phyloP scores from a whole-genome alignment of 1,140 invertebrate species.

The Nebria ingens region DNA sequence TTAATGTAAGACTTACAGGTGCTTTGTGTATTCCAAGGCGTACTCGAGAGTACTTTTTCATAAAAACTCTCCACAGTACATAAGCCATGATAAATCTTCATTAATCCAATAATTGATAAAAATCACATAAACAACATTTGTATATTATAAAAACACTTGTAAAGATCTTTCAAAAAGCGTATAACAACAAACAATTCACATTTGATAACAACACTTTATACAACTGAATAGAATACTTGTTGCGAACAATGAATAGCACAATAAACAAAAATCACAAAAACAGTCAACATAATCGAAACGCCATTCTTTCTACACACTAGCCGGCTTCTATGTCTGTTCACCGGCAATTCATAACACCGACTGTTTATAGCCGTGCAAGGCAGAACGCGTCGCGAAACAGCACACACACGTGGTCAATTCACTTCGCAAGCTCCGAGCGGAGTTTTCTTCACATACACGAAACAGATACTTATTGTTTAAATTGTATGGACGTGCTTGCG shows the following conservation, averaged over 20 bases:
- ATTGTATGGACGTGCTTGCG: no score
- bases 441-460: neutral
- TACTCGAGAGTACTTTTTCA: conserved; percentile 23
- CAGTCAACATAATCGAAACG: no score
- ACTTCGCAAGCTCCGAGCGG: no score
- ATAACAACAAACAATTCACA: neutral
- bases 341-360: neutral
- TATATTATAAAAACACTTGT: no score
- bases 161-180: no score
- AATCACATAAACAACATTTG: no score
- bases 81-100: conserved; percentile 17
- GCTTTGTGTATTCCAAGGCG: conserved; percentile 15
- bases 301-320: no score
- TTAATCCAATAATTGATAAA: conserved; percentile 5
- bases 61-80: conserved; percentile 22
- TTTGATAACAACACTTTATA: neutral
- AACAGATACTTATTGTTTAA: no score
- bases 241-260: no score
- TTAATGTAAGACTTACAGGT: neutral
- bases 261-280: no score
- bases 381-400: neutral
- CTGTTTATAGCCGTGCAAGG: no score
- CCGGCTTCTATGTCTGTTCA: neutral
- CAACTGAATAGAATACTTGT: neutral
- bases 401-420: neutral